Conservation (phyloP, 2,888 invertebrate genomes). For the Ennomos erosarius region DNA sequence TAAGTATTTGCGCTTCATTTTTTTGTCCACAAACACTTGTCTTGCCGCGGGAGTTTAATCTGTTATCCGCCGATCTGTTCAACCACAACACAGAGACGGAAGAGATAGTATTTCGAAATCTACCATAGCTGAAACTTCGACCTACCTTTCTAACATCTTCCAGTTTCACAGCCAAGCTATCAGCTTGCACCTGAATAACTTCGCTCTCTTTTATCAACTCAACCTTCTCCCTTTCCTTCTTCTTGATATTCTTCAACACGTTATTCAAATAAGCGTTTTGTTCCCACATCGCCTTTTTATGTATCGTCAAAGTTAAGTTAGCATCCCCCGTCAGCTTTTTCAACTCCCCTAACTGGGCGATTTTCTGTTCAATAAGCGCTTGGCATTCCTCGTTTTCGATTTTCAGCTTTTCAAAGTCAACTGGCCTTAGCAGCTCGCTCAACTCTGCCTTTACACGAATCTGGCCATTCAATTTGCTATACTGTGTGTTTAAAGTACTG, state of each 20-base stretch:
- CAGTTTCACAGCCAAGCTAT: conserved; percentile 63
- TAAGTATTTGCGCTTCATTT: too few relatives aligned
- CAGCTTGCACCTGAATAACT: conserved; percentile 67
- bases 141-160: conserved; percentile 65
- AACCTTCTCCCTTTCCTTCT: conserved; percentile 66
- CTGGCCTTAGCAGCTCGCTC: conserved; percentile 84
- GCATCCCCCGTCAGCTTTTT: conserved; percentile 86
- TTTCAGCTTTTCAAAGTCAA: conserved; percentile 87
- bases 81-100: too few relatives aligned
- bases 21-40: too few relatives aligned
- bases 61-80: too few relatives aligned
- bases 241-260: conserved; percentile 68
- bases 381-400: conserved; percentile 85
- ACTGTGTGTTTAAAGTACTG: conserved; percentile 82
- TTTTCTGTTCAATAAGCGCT: conserved; percentile 82
- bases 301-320: conserved; percentile 81
- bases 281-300: conserved; percentile 84
- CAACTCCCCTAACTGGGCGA: conserved; percentile 78
- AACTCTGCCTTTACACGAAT: conserved; percentile 84
- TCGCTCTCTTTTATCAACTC: conserved; percentile 72
- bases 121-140: too few relatives aligned
- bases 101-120: too few relatives aligned
- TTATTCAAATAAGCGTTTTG: conserved; percentile 74
- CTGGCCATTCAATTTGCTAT: conserved; percentile 81
- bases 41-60: too few relatives aligned